phyloP scores from a whole-genome alignment of 2,113 vertebrate genomes.

The Malurus melanocephalus region DNA sequence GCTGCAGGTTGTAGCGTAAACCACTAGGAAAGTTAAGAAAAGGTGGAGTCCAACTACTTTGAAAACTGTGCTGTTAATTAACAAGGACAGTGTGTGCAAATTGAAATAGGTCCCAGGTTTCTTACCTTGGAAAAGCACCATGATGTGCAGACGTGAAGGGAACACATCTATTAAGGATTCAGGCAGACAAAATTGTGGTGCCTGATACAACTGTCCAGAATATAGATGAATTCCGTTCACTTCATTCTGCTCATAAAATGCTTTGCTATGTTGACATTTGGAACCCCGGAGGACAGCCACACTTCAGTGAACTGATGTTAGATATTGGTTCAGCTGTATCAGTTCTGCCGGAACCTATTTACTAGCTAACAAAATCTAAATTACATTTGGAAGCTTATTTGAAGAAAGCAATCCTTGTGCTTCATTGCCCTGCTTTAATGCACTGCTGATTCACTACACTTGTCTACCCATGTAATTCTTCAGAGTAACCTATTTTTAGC shows the following conservation, averaged over 20 bases:
- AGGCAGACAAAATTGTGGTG: neutral
- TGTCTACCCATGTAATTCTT: neutral
- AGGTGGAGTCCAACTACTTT: neutral
- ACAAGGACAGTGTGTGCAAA: neutral
- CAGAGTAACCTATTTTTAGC: neutral
- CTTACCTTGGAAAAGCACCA: neutral
- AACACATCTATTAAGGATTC: neutral
- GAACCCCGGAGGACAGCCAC: neutral
- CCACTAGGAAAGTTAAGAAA: neutral
- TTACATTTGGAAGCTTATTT: slow-evolving; percentile 50
- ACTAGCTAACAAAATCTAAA: slow-evolving; percentile 52
- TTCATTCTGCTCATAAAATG: neutral
- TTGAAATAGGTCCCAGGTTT: neutral
- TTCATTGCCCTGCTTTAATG: slow-evolving; percentile 34
- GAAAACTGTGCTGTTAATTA: neutral
- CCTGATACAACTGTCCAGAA: neutral
- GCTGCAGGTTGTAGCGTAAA: neutral
- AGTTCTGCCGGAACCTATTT: slow-evolving; percentile 27
- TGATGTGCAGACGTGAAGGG: neutral
- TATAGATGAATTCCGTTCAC: neutral
- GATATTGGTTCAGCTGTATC: slow-evolving; percentile 43
- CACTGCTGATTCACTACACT: slow-evolving; percentile 12
- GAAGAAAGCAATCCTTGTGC: slow-evolving; percentile 46
- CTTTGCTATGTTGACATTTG: slow-evolving; percentile 14
- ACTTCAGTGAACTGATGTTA: slow-evolving; percentile 29